Conservation (phyloP, 2,888 invertebrate genomes). For the Xylocampa areola region DNA sequence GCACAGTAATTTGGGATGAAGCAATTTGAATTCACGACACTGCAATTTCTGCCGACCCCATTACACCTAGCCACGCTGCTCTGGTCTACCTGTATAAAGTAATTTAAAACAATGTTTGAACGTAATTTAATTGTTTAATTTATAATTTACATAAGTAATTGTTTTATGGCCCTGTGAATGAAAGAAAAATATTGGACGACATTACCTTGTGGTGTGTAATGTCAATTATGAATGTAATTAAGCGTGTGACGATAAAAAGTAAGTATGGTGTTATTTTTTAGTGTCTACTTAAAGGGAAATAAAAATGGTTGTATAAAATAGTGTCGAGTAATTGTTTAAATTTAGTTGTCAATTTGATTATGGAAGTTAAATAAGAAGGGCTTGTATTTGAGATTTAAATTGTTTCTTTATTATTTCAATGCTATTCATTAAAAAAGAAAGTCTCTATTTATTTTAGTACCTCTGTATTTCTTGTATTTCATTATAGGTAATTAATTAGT, state of each 20-base stretch:
- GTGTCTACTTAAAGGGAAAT: not conserved
- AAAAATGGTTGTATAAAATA: not conserved
- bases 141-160: constrained; percentile 44
- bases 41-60: constrained; percentile 9
- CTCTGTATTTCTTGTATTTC: no score
- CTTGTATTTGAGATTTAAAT: no score
- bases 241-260: not conserved
- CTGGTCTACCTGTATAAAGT: constrained; percentile 30
- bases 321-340: no score
- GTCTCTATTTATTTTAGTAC: no score
- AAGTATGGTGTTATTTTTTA: not conserved
- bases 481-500: no score
- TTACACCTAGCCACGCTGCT: constrained; percentile 24
- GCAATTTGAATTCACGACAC: constrained; percentile 23
- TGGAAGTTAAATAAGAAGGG: no score
- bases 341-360: no score
- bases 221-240: constrained; percentile 33
- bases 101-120: constrained; percentile 29
- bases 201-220: constrained; percentile 11
- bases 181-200: constrained; percentile 24
- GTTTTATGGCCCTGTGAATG: constrained; percentile 23
- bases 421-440: no score
- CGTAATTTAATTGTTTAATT: constrained; percentile 38
- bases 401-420: no score
- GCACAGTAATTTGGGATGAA: constrained; percentile 3